Base-by-base conservation (phyloP, 2,113 vertebrate species). In the Ctenodactylus gundi region DNA sequence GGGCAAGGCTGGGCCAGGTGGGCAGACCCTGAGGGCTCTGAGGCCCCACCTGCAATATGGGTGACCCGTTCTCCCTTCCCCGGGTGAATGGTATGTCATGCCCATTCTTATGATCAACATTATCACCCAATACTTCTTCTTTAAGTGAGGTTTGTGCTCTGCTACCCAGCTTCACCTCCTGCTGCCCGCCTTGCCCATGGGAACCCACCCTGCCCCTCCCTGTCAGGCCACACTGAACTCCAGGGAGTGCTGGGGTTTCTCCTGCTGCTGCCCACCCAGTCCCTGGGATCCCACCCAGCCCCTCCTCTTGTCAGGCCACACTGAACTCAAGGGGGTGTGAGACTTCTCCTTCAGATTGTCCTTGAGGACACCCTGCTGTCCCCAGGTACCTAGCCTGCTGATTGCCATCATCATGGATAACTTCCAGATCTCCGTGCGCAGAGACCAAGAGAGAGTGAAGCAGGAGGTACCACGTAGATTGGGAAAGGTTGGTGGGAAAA, bases 71-170 rank as follows among this genome's bases (percentile, higher is more conserved):
- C 49, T 77, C 53, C 23, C 46, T 13, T 21, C 58, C 55, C 25
- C 84, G 98, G 97, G 97, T 0, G 95, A 97, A 90, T 97, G 97
- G 96, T 97, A 97, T 51, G 98, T 98, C 57, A 93, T 98, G 36
- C 97, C 97, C 58, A 98, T 98, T 18, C 97, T 98, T 13, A 96
- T 98, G 75, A 7, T 98, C 9, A 98, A 98, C 94, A 98, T 98
- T 92, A 83, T 98, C 55, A 96, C 98, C 94, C 97, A 98, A 4
- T 90, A 97, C 93, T 97, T 97, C 91, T 98, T 98, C 92, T 97
- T 98, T 95, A 98, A 98, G 98, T 98, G 70, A 97, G 98, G 31
- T 15, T 31, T 53, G 5, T 14, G 7, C 55, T 34, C 1, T 17
- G 29, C 51, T 17, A 31, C 58, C 90, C 13, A 3, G 36, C 78